Evolutionary conservation across 2,113 vertebrate genomes (phyloP).

Genomic region (Brachyhypopomus gauderio): DNA sequence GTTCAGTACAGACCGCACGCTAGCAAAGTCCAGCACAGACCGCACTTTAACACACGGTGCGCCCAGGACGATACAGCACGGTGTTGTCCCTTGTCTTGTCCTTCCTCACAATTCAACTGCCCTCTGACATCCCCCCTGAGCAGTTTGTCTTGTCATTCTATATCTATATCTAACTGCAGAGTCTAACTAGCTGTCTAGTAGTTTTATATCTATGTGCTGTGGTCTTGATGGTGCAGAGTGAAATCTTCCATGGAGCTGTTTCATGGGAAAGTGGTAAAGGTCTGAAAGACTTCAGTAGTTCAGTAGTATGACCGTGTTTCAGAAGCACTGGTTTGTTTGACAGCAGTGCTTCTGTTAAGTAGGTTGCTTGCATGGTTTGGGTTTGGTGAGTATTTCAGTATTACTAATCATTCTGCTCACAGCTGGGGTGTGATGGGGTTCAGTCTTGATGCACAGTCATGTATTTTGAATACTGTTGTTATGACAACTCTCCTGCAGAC

Average conservation of each 20-base stretch:
- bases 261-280: background rate
- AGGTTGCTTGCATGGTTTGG: too few species aligned
- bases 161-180: conserved; percentile 3
- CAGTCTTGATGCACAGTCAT: background rate
- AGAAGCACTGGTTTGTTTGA: background rate
- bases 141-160: conserved; percentile 34
- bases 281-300: background rate
- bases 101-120: background rate
- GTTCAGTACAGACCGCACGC: too few species aligned
- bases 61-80: too few species aligned
- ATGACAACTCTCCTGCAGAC: background rate
- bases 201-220: conserved; percentile 28
- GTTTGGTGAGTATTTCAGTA: background rate
- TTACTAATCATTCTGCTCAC: background rate
- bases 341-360: background rate
- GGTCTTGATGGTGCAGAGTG: background rate
- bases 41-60: too few species aligned
- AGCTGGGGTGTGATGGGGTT: background rate
- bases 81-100: background rate
- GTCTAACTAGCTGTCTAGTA: conserved; percentile 33
- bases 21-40: too few species aligned
- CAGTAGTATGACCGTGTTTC: background rate
- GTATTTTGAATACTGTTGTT: conserved; percentile 23
- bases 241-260: background rate
- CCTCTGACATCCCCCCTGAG: background rate